Percentiles rank a stretch among this genome's conserved stretches.
phyloP scores from a whole-genome alignment of 2,113 vertebrate genomes.

The Petrocephalus zakoni region DNA sequence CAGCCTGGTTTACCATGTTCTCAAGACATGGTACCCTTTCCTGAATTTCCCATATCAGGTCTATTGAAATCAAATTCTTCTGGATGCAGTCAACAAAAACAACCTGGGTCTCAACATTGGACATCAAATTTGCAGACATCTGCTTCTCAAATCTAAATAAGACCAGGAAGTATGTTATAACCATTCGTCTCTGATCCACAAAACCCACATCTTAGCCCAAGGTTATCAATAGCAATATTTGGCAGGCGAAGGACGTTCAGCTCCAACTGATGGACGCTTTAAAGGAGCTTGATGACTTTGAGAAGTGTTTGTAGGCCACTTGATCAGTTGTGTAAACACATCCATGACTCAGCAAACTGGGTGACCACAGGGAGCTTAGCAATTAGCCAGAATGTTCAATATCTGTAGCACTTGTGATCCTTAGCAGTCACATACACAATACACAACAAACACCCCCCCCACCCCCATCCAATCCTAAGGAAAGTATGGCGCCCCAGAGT shows the following conservation, averaged over 20 bases:
- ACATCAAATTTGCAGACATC: neutral
- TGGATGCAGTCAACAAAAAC: neutral
- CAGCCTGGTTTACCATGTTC: neutral
- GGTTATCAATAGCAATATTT: neutral
- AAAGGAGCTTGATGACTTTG: neutral
- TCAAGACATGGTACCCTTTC: neutral
- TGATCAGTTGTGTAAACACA: conserved; percentile 3
- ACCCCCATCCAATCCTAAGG: neutral
- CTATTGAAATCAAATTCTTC: neutral
- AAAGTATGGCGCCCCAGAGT: neutral
- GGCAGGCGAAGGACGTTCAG: neutral
- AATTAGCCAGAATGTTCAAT: neutral
- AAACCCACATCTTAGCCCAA: neutral
- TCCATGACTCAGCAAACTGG: neutral
- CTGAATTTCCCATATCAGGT: neutral
- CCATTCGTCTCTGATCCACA: neutral
- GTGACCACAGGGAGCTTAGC: neutral
- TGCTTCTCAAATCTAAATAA: neutral
- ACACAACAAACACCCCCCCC: neutral
- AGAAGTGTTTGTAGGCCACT: neutral
- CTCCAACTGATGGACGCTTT: neutral
- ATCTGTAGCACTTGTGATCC: neutral
- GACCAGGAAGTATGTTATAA: neutral
- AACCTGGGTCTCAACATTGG: neutral
- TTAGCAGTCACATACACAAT: neutral